phyloP scores from a whole-genome alignment of 1,140 invertebrate species.

The Solenopsis fugax region DNA sequence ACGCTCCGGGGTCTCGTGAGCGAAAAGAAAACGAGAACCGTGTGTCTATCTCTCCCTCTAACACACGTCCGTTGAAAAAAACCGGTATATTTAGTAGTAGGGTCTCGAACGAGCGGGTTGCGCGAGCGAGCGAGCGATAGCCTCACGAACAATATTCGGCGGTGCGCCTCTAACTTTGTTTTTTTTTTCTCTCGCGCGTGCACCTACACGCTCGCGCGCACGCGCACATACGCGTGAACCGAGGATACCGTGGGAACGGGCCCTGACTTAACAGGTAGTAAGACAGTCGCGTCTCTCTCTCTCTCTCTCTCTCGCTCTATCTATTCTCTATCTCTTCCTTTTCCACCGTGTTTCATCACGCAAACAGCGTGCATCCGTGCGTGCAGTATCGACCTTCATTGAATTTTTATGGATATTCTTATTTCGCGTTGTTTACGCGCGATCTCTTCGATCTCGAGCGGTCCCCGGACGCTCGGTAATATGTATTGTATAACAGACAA shows the following conservation, averaged over 20 bases:
- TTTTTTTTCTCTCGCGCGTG: background rate
- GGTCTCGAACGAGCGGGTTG: background rate
- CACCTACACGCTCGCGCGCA: background rate
- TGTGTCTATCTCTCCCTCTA: too few species aligned
- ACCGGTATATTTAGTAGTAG: constrained; percentile 42
- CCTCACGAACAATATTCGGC: constrained; percentile 53
- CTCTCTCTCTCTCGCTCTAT: background rate
- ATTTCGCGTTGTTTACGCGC: background rate
- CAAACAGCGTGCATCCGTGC: constrained; percentile 19
- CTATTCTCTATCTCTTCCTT: background rate
- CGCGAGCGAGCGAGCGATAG: constrained; percentile 3
- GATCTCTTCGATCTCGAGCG: background rate
- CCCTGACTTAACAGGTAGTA: constrained; percentile 68
- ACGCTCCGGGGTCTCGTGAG: background rate
- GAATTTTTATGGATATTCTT: constrained; percentile 16
- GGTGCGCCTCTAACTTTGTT: constrained; percentile 15
- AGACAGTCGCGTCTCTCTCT: constrained; percentile 52
- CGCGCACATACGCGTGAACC: constrained; percentile 35
- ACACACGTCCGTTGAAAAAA: background rate
- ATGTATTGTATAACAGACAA: too few species aligned
- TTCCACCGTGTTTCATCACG: constrained; percentile 13
- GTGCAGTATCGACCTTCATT: constrained; percentile 20
- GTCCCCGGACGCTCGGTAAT: too few species aligned
- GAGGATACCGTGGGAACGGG: constrained; percentile 70
- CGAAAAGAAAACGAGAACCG: background rate